These are phyloP conservation scores for Glyptemys insculpta DNA, from an alignment of 2,797 vertebrate genomes.

Conservation along the genomic window DNA sequence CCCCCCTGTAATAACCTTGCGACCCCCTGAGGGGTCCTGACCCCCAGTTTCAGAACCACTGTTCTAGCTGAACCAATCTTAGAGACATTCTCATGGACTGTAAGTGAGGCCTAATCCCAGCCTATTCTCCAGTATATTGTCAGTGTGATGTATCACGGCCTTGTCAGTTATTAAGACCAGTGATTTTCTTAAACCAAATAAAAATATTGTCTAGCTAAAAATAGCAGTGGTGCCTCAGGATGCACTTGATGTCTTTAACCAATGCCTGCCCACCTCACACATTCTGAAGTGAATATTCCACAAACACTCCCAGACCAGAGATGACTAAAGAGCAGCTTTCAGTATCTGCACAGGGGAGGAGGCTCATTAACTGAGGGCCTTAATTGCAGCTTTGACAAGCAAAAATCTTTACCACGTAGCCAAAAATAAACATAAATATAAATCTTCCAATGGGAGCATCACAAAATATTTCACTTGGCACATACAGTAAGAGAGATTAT, in stretches of 20 bases:
- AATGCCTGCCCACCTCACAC: conserved; percentile 31
- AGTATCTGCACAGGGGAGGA: conserved; percentile 59
- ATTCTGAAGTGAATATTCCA: not conserved
- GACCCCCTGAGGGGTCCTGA: too few species aligned
- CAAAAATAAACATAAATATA: conserved; percentile 73
- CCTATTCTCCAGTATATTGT: conserved; percentile 27
- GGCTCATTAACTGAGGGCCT: conserved; percentile 69
- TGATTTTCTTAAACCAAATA: not conserved
- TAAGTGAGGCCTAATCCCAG: conserved; percentile 31
- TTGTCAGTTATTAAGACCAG: conserved; percentile 7
- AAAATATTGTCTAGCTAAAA: rapidly evolving
- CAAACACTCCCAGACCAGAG: conserved; percentile 46
- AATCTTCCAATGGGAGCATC: conserved; percentile 69
- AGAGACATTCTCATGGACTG: conserved; percentile 22
- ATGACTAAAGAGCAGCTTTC: conserved; percentile 41
- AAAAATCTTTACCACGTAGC: conserved; percentile 77
- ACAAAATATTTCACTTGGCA: conserved; percentile 73
- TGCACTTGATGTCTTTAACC: conserved; percentile 48
- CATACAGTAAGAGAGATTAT: conserved; percentile 77
- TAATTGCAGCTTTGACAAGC: conserved; percentile 75
- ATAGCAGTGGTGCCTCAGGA: not conserved
- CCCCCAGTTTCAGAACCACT: too few species aligned
- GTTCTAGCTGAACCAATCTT: not conserved
- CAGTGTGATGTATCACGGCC: conserved; percentile 9
- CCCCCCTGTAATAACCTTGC: too few species aligned